Percentiles rank a stretch among this genome's conserved stretches.
phyloP scores from a whole-genome alignment of 2,797 vertebrate species.

The Hippopotamyrus pictus region DNA sequence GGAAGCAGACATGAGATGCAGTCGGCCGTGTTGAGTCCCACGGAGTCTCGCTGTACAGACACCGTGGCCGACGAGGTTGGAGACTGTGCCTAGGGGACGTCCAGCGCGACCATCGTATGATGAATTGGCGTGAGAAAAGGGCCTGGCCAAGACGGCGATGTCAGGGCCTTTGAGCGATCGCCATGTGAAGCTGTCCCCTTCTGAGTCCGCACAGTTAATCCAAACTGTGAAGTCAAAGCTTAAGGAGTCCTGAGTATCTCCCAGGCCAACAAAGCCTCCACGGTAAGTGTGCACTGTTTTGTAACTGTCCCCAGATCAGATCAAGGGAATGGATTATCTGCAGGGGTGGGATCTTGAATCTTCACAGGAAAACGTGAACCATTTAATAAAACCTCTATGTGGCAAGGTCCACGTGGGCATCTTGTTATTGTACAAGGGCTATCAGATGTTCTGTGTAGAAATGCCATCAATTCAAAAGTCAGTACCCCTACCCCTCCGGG shows the following conservation, averaged over 20 bases:
- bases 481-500: slow-evolving; percentile 34
- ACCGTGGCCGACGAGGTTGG: not conserved
- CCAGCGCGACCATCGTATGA: not conserved
- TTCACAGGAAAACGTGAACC: not conserved
- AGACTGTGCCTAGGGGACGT: not conserved
- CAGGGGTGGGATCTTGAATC: slow-evolving; percentile 18
- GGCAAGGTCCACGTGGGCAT: slow-evolving; percentile 20
- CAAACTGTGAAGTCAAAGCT: slow-evolving; percentile 47
- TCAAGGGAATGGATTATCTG: slow-evolving; percentile 37
- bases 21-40: not conserved
- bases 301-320: slow-evolving; percentile 39
- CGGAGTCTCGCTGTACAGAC: not conserved
- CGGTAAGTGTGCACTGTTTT: slow-evolving; percentile 39
- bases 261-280: slow-evolving; percentile 35
- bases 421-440: slow-evolving; percentile 45
- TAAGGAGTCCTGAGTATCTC: slow-evolving; percentile 30
- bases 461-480: slow-evolving; percentile 45
- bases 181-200: slow-evolving; percentile 19
- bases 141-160: not conserved
- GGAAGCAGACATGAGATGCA: slow-evolving; percentile 2
- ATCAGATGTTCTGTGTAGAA: slow-evolving; percentile 43
- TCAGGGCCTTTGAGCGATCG: not conserved
- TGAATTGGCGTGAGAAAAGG: not conserved
- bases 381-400: slow-evolving; percentile 15
- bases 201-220: slow-evolving; percentile 37